Conservation (phyloP, 1,140 invertebrate species). For the Odontomachus brunneus region DNA sequence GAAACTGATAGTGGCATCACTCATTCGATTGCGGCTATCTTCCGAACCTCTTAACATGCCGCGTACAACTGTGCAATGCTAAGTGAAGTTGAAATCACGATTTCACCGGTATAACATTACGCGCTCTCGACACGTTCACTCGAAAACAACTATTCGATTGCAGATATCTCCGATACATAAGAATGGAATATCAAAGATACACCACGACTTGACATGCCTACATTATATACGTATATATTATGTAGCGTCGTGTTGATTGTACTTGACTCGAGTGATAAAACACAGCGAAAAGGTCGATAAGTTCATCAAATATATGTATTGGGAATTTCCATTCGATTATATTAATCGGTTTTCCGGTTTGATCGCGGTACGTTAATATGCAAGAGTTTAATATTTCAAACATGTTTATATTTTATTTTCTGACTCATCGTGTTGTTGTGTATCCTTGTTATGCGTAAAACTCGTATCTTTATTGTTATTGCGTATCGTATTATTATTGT, state of each 20-base stretch:
- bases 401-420: too few species aligned
- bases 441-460: too few species aligned
- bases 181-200: too few species aligned
- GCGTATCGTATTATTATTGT: too few species aligned
- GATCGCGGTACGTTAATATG: constrained; percentile 14
- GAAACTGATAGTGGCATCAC: constrained; percentile 29
- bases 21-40: background rate
- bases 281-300: constrained; percentile 28
- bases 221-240: constrained; percentile 9
- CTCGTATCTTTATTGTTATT: too few species aligned
- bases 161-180: background rate
- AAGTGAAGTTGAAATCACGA: constrained; percentile 6
- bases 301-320: constrained; percentile 34
- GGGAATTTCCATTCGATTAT: background rate
- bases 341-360: background rate
- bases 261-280: constrained; percentile 23
- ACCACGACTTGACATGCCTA: background rate
- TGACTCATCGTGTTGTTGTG: too few species aligned
- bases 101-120: background rate
- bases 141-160: background rate
- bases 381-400: too few species aligned
- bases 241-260: background rate
- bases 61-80: background rate
- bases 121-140: background rate
- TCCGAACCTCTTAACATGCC: constrained; percentile 32